Evolutionary conservation across 2,888 invertebrate species (phyloP).

Genomic region (Nephrotoma guestfalica): DNA sequence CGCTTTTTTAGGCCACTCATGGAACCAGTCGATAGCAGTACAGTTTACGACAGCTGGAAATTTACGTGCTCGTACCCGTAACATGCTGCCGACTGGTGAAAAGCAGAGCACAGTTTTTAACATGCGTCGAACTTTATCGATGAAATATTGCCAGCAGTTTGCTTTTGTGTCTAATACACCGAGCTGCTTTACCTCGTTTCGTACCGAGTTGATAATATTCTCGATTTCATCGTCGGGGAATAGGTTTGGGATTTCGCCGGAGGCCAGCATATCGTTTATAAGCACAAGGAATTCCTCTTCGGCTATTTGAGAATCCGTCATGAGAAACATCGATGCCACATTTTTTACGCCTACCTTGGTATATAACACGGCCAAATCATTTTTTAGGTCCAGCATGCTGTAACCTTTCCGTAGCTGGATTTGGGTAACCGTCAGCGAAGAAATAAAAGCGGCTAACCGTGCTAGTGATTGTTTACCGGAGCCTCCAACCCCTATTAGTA

Average conservation of each 20-base stretch:
- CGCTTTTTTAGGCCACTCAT: conserved; percentile 90
- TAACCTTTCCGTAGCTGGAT: conserved; percentile 82
- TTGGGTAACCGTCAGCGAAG: conserved; percentile 84
- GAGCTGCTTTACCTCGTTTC: conserved; percentile 63
- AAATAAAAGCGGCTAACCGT: conserved; percentile 77
- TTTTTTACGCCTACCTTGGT: conserved; percentile 76
- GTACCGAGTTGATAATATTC: conserved; percentile 61
- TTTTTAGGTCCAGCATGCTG: conserved; percentile 62
- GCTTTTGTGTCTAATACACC: conserved; percentile 77
- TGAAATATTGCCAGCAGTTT: conserved; percentile 92
- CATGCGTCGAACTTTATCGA: conserved; percentile 69
- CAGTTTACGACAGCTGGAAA: conserved; percentile 91
- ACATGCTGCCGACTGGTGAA: conserved; percentile 83
- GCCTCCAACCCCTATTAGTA: conserved; percentile 88
- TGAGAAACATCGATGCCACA: conserved; percentile 71
- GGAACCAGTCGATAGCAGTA: conserved; percentile 94
- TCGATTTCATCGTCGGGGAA: conserved; percentile 84
- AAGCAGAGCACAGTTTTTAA: conserved; percentile 69
- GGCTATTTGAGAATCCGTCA: conserved; percentile 82
- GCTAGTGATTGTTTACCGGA: conserved; percentile 89
- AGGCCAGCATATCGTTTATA: conserved; percentile 85
- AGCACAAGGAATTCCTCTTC: conserved; percentile 83
- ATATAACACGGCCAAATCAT: conserved; percentile 60
- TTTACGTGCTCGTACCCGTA: conserved; percentile 74
- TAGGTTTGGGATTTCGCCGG: conserved; percentile 85